Evolutionary conservation across 2,797 vertebrate species (phyloP).

Genomic region (Chaetophractus vellerosus): DNA sequence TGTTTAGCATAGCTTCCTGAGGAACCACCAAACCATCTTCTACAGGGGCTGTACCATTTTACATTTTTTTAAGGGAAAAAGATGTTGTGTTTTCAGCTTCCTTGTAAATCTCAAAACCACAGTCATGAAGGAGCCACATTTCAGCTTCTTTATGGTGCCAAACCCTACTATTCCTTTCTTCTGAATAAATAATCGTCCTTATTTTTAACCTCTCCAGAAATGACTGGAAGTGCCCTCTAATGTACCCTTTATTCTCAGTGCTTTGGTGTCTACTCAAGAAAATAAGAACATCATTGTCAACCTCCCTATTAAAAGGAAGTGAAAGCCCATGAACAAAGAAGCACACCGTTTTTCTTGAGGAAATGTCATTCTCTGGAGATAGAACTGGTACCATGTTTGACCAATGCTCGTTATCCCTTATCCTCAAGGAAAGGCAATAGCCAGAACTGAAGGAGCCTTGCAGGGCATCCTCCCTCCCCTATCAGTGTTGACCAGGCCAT

Average conservation of each 20-base stretch:
- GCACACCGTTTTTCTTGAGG: neutral
- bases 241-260: neutral
- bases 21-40: too few relatives aligned
- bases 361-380: neutral
- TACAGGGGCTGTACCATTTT: too few relatives aligned
- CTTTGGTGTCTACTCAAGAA: neutral
- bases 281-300: neutral
- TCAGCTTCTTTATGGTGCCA: neutral
- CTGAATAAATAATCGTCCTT: neutral
- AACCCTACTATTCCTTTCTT: neutral
- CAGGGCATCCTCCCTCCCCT: accelerated
- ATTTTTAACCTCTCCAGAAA: neutral
- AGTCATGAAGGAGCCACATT: neutral
- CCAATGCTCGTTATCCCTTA: accelerated
- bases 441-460: neutral
- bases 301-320: neutral
- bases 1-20: too few relatives aligned
- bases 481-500: neutral
- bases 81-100: neutral
- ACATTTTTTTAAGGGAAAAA: neutral
- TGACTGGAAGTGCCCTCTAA: neutral
- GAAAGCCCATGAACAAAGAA: neutral
- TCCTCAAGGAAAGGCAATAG: neutral
- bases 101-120: neutral
- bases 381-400: neutral